Evolutionary conservation across 2,113 vertebrate species (phyloP), one percentile per base, ranked within the genome.

Genomic region (Otus sunia): DNA sequence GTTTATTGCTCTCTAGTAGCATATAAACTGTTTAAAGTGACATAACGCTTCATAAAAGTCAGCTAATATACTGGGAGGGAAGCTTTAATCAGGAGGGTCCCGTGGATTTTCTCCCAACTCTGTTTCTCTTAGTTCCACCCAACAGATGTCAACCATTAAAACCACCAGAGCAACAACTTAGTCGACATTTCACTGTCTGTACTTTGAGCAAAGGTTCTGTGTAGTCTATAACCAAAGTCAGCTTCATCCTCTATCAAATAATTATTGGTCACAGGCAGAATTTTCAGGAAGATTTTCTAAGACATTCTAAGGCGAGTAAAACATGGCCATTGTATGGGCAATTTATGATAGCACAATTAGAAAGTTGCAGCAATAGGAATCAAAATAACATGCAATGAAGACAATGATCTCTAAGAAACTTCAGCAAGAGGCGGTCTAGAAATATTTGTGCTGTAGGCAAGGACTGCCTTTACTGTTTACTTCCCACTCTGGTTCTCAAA

Each of bases 191-290:
- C 36, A 60, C 43, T 64, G 17, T 53, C 32, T 59, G 66, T 15
- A 25, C 25, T 49, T 80, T 50, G 32, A 75, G 62, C 15, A 76
- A 63, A 75, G 4, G 14, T 83, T 52, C 36, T 80, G 5, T 32
- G 15, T n/a, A 19, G 49, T 22, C 72, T 73, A 4, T 56, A 45
- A 80, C 19, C 10, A 29, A 55, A 86, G 22, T 23, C 76, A 84
- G 23, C 26, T 73, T 34, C 30, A 50, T 80, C 12, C 18, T 73
- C 81, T 84, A n/a, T 20, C 26, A 55, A 80, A 64, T n/a, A 72
- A 15, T 50, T 71, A 71, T 0, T 0, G 0, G 25, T 66, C 27
- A 45, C 30, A 56, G 64, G 63, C 21, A 73, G 27, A 81, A 77
- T 74, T 62, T 91, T 86, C 77, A 49, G 45, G 36, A 47, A 17